Conservation (phyloP, 2,888 invertebrate species). For the Arge pagana region DNA sequence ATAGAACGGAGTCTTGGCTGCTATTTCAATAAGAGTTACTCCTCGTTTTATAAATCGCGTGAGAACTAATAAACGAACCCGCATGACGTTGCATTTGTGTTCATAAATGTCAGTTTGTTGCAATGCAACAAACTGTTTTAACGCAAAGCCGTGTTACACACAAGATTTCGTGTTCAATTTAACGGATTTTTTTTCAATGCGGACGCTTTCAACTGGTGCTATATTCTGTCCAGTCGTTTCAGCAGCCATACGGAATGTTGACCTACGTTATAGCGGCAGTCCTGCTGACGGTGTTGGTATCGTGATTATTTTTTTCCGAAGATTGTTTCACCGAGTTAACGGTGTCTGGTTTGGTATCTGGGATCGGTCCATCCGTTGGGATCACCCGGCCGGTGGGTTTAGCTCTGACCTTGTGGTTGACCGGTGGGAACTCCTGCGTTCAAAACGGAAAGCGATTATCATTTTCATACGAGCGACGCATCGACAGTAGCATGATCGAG, state of each 20-base stretch:
- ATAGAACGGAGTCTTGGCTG: too few relatives aligned
- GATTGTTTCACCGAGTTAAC: conserved; percentile 51
- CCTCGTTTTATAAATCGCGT: too few relatives aligned
- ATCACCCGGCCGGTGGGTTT: conserved; percentile 58
- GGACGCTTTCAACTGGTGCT: background rate
- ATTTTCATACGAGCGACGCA: conserved; percentile 32
- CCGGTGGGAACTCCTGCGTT: conserved; percentile 65
- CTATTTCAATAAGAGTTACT: too few relatives aligned
- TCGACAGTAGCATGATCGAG: too few relatives aligned
- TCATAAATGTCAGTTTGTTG: too few relatives aligned
- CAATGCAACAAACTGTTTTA: too few relatives aligned
- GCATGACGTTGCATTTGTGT: too few relatives aligned
- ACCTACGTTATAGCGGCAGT: conserved; percentile 69
- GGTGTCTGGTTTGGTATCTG: conserved; percentile 58
- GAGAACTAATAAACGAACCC: too few relatives aligned
- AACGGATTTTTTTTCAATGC: background rate
- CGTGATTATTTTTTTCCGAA: conserved; percentile 52
- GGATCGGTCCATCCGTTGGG: conserved; percentile 52
- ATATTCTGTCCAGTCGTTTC: background rate
- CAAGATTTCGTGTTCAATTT: background rate
- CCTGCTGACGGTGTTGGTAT: conserved; percentile 59
- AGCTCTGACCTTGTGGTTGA: conserved; percentile 62
- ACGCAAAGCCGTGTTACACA: background rate
- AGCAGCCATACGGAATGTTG: conserved; percentile 36
- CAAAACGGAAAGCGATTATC: conserved; percentile 32